Evolutionary conservation across 2,113 vertebrate genomes (phyloP).

Genomic region (Neofelis nebulosa): DNA sequence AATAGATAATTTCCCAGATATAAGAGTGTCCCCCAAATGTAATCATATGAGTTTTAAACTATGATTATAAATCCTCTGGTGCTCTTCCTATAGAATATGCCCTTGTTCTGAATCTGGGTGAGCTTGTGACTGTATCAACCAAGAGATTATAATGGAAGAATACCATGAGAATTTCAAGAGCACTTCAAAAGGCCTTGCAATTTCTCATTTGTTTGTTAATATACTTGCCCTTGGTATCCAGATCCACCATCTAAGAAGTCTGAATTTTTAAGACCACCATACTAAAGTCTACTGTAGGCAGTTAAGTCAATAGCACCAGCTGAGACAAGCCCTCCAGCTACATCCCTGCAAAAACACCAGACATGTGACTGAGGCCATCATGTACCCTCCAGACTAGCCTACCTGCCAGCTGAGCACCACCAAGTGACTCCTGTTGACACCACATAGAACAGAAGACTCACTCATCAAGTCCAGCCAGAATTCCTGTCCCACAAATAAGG

Average conservation of each 20-base stretch:
- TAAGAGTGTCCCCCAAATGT: not conserved
- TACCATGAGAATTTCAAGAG: not conserved
- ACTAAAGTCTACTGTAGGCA: not conserved
- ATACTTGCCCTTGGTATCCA: not conserved
- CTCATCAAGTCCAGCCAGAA: not conserved
- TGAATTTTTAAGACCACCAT: not conserved
- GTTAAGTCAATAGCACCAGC: not conserved
- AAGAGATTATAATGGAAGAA: not conserved
- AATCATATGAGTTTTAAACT: not conserved
- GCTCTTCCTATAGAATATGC: not conserved
- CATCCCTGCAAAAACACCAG: not conserved
- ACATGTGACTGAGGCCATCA: not conserved
- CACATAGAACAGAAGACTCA: not conserved
- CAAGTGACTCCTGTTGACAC: not conserved
- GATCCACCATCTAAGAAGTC: not conserved
- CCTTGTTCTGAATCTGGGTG: not conserved
- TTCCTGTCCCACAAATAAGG: not conserved
- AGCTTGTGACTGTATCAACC: not conserved
- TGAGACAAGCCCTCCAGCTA: not conserved
- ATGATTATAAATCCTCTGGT: not conserved
- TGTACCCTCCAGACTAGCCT: not conserved
- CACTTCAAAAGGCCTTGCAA: not conserved
- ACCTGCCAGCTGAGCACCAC: not conserved
- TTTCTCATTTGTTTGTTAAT: not conserved
- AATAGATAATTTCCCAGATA: not conserved